These are phyloP conservation scores for Simalia tracyae DNA, from an alignment of 2,797 vertebrate genomes.

Conservation along the genomic window DNA sequence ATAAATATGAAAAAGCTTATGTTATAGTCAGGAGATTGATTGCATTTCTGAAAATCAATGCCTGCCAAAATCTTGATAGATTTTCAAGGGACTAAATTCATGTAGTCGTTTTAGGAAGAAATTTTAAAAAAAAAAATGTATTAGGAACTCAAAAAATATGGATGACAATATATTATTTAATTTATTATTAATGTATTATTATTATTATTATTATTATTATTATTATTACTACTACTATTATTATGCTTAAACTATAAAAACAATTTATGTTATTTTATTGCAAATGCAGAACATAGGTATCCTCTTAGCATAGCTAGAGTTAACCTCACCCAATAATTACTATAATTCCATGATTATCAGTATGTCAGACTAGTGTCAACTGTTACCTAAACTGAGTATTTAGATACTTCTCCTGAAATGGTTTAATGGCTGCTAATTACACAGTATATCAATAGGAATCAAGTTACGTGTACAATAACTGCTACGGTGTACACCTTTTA, in stretches of 20 bases:
- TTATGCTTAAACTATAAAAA: not conserved
- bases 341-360: not conserved
- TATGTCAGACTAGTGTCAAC: not conserved
- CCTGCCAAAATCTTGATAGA: too few relatives aligned
- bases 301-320: not conserved
- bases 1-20: too few relatives aligned
- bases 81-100: too few relatives aligned
- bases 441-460: not conserved
- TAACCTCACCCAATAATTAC: not conserved
- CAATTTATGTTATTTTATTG: not conserved
- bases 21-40: too few relatives aligned
- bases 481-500: not conserved
- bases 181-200: too few relatives aligned
- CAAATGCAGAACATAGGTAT: not conserved
- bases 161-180: not conserved
- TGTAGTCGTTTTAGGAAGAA: too few relatives aligned
- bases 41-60: too few relatives aligned
- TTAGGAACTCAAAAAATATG: too few relatives aligned
- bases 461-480: not conserved
- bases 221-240: too few relatives aligned
- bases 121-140: too few relatives aligned
- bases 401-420: not conserved
- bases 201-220: too few relatives aligned
- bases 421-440: not conserved
- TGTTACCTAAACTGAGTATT: not conserved